phyloP scores from a whole-genome alignment of 2,888 invertebrate genomes.

The Antitype chi region DNA sequence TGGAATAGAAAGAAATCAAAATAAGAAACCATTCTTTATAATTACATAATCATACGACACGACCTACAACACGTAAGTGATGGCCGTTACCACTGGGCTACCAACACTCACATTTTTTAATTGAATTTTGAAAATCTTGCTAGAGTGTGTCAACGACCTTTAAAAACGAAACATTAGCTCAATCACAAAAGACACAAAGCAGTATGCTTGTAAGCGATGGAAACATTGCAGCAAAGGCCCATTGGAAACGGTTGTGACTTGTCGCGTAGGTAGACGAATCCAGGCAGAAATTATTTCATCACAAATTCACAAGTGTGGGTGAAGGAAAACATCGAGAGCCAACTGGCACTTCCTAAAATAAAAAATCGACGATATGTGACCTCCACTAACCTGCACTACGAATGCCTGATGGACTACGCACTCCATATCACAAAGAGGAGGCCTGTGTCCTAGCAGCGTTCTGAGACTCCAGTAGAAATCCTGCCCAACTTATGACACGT shows the following conservation, averaged over 20 bases:
- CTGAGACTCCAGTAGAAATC: not conserved
- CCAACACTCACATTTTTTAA: too few relatives aligned
- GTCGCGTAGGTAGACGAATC: not conserved
- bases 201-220: not conserved
- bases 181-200: not conserved
- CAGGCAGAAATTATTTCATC: not conserved
- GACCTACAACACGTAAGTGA: too few relatives aligned
- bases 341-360: not conserved
- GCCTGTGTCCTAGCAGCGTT: not conserved
- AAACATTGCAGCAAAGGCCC: not conserved
- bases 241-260: not conserved
- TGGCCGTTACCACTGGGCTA: too few relatives aligned
- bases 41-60: not conserved
- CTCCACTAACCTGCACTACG: not conserved
- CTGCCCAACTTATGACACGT: not conserved
- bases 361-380: not conserved
- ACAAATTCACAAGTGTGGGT: not conserved
- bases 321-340: not conserved
- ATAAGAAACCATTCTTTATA: not conserved
- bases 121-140: not conserved
- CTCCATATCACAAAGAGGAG: not conserved
- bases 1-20: constrained; percentile 74
- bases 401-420: too few relatives aligned
- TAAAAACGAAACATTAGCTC: not conserved
- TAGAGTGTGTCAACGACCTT: not conserved